A percentile compares a stretch with the other conserved stretches of the same genome.
Evolutionary conservation across 2,888 invertebrate genomes (phyloP).

Genomic region (Rhagonycha fulva): DNA sequence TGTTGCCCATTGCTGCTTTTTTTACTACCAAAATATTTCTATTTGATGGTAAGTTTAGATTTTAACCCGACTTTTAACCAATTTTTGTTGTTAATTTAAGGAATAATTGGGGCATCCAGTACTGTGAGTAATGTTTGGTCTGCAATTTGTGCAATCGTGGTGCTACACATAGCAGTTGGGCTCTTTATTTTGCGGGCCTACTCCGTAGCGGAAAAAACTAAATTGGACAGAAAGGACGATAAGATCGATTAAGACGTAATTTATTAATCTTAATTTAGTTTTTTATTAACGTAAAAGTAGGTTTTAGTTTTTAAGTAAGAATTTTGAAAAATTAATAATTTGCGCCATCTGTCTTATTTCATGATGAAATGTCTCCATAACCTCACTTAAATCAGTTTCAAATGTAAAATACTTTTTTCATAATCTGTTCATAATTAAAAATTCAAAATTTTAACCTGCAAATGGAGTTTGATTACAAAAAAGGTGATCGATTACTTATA

Average conservation of each 20-base stretch:
- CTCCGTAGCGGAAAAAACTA: conserved; percentile 57
- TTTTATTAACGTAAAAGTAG: not conserved
- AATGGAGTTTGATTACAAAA: conserved; percentile 4
- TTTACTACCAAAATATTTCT: conserved; percentile 70
- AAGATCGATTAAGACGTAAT: conserved; percentile 43
- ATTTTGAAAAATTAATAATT: not conserved
- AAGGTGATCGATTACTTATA: conserved; percentile 10
- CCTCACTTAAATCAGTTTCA: not conserved
- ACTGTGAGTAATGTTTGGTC: conserved; percentile 78
- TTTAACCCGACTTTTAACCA: conserved; percentile 3
- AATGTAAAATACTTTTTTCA: not conserved
- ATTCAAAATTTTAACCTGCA: not conserved
- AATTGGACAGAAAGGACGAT: conserved; percentile 43
- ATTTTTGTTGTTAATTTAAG: conserved; percentile 49
- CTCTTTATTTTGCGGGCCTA: conserved; percentile 81
- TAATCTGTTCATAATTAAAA: not conserved
- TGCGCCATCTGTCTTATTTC: not conserved
- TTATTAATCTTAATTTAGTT: not conserved
- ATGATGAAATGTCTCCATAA: not conserved
- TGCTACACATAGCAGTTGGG: conserved; percentile 76
- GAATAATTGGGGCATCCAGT: conserved; percentile 55
- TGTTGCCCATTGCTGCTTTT: conserved; percentile 76
- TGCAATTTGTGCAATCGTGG: conserved; percentile 74
- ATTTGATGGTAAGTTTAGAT: conserved; percentile 63
- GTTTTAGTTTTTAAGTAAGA: not conserved